phyloP scores from a whole-genome alignment of 2,113 vertebrate species.

The Kobus ellipsiprymnus region DNA sequence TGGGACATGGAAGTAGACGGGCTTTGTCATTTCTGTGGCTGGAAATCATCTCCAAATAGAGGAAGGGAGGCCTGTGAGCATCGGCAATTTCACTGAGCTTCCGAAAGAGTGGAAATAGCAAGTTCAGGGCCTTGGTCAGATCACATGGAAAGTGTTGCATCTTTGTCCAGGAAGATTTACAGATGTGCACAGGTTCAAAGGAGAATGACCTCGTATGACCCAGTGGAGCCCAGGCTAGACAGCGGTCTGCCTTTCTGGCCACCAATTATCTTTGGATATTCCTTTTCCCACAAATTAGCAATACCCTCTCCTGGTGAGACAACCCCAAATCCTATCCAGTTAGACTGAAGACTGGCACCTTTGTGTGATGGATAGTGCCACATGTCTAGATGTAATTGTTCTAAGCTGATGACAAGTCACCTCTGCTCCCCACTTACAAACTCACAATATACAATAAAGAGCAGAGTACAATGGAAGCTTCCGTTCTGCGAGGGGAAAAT shows the following conservation, averaged over 20 bases:
- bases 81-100: not conserved
- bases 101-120: not conserved
- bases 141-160: not conserved
- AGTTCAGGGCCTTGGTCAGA: not conserved
- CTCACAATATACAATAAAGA: not conserved
- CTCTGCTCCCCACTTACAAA: not conserved
- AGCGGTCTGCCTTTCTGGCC: not conserved
- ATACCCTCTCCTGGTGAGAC: not conserved
- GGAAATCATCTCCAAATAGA: not conserved
- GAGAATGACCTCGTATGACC: not conserved
- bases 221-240: not conserved
- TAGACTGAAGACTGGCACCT: not conserved
- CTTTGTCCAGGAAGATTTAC: not conserved
- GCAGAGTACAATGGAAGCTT: not conserved
- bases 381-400: not conserved
- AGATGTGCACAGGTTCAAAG: not conserved
- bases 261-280: not conserved
- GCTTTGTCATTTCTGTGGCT: not conserved
- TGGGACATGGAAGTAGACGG: not conserved
- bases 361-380: not conserved
- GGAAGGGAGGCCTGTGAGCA: not conserved
- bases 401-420: not conserved
- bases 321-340: not conserved
- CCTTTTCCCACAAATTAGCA: not conserved
- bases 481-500: not conserved